Evolutionary conservation across 37 sponge, comb jelly and placozoan species (phyloP).

Genomic region (Haliclona indistincta): DNA sequence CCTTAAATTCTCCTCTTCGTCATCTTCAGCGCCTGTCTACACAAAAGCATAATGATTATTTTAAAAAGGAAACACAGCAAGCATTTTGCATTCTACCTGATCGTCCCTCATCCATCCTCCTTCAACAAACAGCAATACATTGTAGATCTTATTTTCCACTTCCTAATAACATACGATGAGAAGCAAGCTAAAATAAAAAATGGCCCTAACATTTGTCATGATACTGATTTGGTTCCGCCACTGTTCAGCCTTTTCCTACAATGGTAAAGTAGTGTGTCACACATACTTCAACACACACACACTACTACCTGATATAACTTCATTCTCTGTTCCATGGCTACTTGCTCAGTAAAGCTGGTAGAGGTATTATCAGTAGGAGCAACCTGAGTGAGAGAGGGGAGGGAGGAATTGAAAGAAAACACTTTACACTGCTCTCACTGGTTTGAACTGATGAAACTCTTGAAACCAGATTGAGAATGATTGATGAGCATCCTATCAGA

Average conservation of each 20-base stretch:
- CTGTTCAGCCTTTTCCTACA: conserved; percentile 16
- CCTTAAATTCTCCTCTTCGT: conserved; percentile 2
- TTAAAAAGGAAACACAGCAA: background rate
- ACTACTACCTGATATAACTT: conserved; percentile 44
- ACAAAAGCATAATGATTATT: background rate
- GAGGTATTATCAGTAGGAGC: conserved; percentile 11
- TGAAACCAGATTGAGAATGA: conserved; percentile 75
- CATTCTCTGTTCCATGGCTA: conserved; percentile 48
- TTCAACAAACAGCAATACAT: conserved; percentile 75
- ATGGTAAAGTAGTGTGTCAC: background rate
- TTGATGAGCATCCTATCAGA: conserved; percentile 55
- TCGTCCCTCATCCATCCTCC: conserved; percentile 89
- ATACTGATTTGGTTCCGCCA: conserved; percentile 6
- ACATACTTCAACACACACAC: background rate
- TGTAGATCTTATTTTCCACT: conserved; percentile 53
- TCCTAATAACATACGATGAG: conserved; percentile 34
- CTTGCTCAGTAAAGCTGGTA: conserved; percentile 37
- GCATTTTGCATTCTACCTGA: background rate
- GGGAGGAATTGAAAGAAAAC: background rate
- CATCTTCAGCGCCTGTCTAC: too few species aligned
- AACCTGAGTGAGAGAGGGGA: background rate
- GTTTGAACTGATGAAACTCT: conserved; percentile 67
- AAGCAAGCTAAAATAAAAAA: background rate
- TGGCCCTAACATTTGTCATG: conserved; percentile 13
- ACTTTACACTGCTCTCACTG: conserved; percentile 40